Evolutionary conservation across 2,888 invertebrate species (phyloP).

Genomic region (Eilema depressum): DNA sequence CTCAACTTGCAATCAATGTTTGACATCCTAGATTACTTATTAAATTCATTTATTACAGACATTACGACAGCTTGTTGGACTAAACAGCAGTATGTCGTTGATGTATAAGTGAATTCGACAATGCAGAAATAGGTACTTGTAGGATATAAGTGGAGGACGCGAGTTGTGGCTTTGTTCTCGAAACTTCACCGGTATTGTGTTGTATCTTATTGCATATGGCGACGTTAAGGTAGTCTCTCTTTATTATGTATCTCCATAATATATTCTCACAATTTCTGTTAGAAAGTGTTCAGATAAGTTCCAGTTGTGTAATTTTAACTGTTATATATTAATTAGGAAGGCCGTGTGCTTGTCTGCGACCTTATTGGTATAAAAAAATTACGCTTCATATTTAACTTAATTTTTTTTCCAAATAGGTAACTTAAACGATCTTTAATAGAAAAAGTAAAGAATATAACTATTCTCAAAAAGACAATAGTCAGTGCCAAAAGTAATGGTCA

Average conservation of each 20-base stretch:
- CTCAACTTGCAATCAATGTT: no score
- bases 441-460: no score
- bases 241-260: slow-evolving; percentile 50
- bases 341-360: no score
- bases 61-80: neutral
- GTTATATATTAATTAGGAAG: neutral
- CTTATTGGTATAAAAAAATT: no score
- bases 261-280: slow-evolving; percentile 27
- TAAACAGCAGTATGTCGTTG: slow-evolving; percentile 58
- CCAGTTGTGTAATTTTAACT: neutral
- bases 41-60: no score
- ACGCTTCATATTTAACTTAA: neutral
- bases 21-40: no score
- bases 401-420: no score
- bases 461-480: no score
- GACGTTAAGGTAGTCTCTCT: slow-evolving; percentile 60
- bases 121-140: slow-evolving; percentile 75
- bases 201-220: slow-evolving; percentile 79
- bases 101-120: slow-evolving; percentile 80
- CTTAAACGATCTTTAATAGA: no score
- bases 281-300: neutral
- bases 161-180: slow-evolving; percentile 81
- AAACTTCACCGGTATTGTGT: slow-evolving; percentile 75
- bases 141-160: slow-evolving; percentile 70
- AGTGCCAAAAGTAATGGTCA: no score